These are phyloP conservation scores for Ginglymostoma cirratum DNA, from an alignment of 2,113 vertebrate species.

Conservation along the genomic window DNA sequence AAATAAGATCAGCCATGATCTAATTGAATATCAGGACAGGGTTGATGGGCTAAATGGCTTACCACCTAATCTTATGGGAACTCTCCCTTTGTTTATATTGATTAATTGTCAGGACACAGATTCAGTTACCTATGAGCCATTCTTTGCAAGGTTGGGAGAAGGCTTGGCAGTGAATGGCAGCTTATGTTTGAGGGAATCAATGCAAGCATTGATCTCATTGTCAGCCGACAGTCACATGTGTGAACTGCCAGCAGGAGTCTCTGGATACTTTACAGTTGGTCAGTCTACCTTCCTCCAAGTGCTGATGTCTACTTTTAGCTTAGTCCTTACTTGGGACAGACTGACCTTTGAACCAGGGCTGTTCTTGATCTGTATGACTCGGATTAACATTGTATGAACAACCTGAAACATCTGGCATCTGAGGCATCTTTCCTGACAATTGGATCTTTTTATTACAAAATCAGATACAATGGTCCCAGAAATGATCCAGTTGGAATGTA, in stretches of 20 bases:
- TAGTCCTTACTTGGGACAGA: not conserved
- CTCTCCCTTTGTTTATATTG: not conserved
- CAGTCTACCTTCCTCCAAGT: not conserved
- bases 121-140: too few species aligned
- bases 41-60: not conserved
- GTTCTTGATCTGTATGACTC: not conserved
- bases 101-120: not conserved
- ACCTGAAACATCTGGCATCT: not conserved
- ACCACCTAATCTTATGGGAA: not conserved
- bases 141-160: too few species aligned
- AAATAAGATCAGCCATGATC: not conserved
- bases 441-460: too few species aligned
- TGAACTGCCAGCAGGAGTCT: not conserved
- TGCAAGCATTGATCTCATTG: not conserved
- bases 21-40: not conserved
- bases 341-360: not conserved
- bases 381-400: not conserved
- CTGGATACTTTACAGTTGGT: not conserved
- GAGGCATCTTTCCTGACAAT: not conserved
- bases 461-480: too few species aligned
- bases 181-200: not conserved
- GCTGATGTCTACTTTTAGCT: not conserved
- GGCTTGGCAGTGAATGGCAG: too few species aligned
- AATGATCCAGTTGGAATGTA: too few species aligned
- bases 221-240: not conserved